Conservation (phyloP, 2,113 vertebrate species). For the Chamaea fasciata region DNA sequence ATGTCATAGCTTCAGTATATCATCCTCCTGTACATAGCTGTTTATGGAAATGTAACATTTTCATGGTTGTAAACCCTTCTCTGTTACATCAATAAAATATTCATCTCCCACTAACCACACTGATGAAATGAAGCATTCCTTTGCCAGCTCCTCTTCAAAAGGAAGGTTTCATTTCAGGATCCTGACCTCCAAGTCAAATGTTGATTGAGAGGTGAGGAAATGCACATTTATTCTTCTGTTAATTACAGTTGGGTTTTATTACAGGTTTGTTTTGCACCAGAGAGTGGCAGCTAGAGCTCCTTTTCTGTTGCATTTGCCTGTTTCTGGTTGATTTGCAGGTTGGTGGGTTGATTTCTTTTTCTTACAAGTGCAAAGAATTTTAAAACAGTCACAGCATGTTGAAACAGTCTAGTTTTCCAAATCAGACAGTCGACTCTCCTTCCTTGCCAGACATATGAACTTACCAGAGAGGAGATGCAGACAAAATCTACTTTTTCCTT, state of each 20-base stretch:
- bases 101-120: neutral
- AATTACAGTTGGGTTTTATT: neutral
- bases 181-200: neutral
- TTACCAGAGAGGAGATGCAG: neutral
- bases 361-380: neutral
- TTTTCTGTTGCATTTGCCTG: neutral
- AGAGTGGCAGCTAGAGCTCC: neutral
- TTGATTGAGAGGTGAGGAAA: neutral
- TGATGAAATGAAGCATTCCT: neutral
- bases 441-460: neutral
- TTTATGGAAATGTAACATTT: neutral
- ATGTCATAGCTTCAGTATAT: fast-evolving
- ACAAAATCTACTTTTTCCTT: neutral
- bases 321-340: neutral
- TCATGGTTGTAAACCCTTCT: neutral
- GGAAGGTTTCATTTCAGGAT: neutral
- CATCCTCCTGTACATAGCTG: neutral
- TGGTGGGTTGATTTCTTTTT: neutral
- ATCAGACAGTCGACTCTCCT: neutral
- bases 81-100: neutral
- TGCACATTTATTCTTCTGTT: neutral
- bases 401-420: neutral
- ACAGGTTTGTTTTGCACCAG: neutral
- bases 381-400: neutral
- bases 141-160: neutral